These are phyloP conservation scores for Panonychus citri DNA, from an alignment of 1,140 invertebrate genomes.

Conservation along the genomic window DNA sequence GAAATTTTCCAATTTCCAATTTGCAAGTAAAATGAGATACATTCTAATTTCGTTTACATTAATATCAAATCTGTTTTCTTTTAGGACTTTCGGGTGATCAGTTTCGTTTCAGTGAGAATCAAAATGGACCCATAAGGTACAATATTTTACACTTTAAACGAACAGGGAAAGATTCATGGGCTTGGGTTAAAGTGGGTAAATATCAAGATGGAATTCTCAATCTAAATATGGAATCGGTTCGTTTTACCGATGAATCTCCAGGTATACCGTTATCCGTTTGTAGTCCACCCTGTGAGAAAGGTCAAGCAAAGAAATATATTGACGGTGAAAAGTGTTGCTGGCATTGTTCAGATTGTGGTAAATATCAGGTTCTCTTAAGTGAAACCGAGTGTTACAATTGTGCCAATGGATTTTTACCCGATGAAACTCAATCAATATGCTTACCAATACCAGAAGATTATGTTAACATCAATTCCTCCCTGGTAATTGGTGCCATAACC, in stretches of 20 bases:
- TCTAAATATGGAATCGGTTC: slow-evolving; percentile 36
- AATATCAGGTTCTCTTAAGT: slow-evolving; percentile 58
- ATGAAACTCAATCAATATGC: slow-evolving; percentile 43
- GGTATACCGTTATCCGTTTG: slow-evolving; percentile 65
- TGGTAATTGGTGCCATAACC: slow-evolving; percentile 60
- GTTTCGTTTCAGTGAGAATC: slow-evolving; percentile 55
- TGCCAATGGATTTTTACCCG: slow-evolving; percentile 50
- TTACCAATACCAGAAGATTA: slow-evolving; percentile 57
- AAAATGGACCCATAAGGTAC: slow-evolving; percentile 76
- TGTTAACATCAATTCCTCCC: slow-evolving; percentile 38
- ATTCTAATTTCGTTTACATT: background rate
- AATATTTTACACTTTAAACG: slow-evolving; percentile 88
- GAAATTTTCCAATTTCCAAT: background rate
- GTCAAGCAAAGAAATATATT: slow-evolving; percentile 71
- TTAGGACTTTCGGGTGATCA: slow-evolving; percentile 58
- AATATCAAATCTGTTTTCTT: background rate
- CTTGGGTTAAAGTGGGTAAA: slow-evolving; percentile 34
- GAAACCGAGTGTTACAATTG: slow-evolving; percentile 63
- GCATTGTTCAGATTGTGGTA: slow-evolving; percentile 80
- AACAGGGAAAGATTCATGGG: slow-evolving; percentile 33
- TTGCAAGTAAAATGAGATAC: no score
- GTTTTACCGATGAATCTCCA: slow-evolving; percentile 29
- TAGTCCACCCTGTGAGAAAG: slow-evolving; percentile 64
- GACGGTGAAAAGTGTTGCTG: slow-evolving; percentile 81
- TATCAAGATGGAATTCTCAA: slow-evolving; percentile 49